Evolutionary conservation across 1,140 invertebrate genomes (phyloP).

Genomic region (Danaus plexippus): DNA sequence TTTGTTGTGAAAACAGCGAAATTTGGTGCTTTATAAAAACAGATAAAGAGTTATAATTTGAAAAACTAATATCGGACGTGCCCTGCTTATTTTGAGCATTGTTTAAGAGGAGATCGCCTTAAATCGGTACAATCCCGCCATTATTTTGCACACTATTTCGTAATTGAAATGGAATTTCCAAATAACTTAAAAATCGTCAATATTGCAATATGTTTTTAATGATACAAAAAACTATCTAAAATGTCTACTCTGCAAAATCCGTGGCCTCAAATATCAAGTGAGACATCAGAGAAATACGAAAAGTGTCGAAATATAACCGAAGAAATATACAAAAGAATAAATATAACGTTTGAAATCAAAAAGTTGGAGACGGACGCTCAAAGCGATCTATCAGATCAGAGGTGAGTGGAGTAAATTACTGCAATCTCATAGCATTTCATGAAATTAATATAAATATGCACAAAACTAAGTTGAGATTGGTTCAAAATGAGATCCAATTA

Average conservation of each 20-base stretch:
- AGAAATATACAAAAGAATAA: constrained; percentile 65
- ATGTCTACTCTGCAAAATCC: constrained; percentile 55
- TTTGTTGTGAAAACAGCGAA: constrained; percentile 50
- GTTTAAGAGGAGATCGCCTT: constrained; percentile 4
- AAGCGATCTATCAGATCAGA: constrained; percentile 51
- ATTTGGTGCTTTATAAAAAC: constrained; percentile 28
- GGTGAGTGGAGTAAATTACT: constrained; percentile 28
- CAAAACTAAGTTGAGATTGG: no score
- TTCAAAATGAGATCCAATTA: no score
- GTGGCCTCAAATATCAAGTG: constrained; percentile 36
- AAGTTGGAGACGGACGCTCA: constrained; percentile 44
- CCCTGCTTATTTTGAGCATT: constrained; percentile 7
- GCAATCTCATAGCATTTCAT: no score
- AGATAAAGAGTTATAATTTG: constrained; percentile 11
- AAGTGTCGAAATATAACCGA: constrained; percentile 64
- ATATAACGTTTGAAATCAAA: constrained; percentile 65
- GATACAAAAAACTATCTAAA: constrained; percentile 14
- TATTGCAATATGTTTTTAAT: no score
- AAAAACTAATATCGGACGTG: constrained; percentile 2
- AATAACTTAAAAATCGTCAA: no score
- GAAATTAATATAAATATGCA: no score
- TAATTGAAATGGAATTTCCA: no score
- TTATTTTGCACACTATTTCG: constrained; percentile 8
- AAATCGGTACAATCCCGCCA: constrained; percentile 25
- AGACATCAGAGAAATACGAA: constrained; percentile 48